A percentile compares a stretch with the other conserved stretches of the same genome.
Evolutionary conservation across 2,113 vertebrate genomes (phyloP).

Genomic region (Daphoenositta chrysoptera): DNA sequence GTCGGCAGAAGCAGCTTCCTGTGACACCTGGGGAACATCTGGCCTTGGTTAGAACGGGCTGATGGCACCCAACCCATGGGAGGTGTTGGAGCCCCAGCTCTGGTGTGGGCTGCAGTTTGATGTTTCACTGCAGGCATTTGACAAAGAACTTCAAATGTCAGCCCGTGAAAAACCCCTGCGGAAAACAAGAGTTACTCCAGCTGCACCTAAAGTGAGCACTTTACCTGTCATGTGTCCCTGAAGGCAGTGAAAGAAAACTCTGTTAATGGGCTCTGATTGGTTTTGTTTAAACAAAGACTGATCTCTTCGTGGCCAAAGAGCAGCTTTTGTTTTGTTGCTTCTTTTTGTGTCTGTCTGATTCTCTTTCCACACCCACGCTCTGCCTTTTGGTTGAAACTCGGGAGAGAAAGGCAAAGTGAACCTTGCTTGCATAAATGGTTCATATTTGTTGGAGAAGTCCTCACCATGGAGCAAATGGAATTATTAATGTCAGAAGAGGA

Average conservation of each 20-base stretch:
- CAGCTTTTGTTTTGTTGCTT: not conserved
- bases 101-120: not conserved
- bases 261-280: not conserved
- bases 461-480: not conserved
- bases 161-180: not conserved
- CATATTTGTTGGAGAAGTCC: not conserved
- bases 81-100: not conserved
- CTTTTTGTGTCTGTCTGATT: not conserved
- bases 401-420: not conserved
- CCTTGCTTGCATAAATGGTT: not conserved
- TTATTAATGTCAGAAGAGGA: not conserved
- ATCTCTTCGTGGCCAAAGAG: not conserved
- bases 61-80: not conserved
- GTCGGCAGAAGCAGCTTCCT: not conserved
- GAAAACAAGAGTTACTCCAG: not conserved
- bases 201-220: not conserved
- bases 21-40: not conserved
- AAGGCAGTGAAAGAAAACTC: not conserved
- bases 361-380: not conserved
- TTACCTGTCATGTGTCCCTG: not conserved
- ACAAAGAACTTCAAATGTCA: not conserved
- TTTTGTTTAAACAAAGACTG: not conserved
- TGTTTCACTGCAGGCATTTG: not conserved
- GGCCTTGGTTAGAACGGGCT: not conserved
- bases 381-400: not conserved